Evolutionary conservation across 2,888 invertebrate species (phyloP).

Genomic region (Abrostola triplasia): DNA sequence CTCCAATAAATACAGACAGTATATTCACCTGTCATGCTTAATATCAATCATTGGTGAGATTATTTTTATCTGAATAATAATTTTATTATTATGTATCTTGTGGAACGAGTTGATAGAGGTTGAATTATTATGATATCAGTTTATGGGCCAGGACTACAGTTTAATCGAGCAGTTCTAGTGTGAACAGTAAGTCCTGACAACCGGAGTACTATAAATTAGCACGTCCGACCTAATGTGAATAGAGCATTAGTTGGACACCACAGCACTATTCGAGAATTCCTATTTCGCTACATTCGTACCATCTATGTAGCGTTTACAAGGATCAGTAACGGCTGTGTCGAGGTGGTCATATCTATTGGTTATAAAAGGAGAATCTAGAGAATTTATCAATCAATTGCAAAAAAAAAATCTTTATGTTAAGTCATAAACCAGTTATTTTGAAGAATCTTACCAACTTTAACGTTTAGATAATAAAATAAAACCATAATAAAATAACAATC

Average conservation of each 20-base stretch:
- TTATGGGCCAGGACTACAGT: neutral
- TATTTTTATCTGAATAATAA: too few species aligned
- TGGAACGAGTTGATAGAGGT: too few species aligned
- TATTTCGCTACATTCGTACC: neutral
- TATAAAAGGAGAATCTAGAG: too few species aligned
- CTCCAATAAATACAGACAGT: too few species aligned
- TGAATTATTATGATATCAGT: neutral
- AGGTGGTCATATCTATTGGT: too few species aligned
- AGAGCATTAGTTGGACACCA: neutral
- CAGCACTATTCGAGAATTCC: neutral
- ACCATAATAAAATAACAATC: neutral
- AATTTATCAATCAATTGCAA: neutral
- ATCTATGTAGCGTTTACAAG: neutral
- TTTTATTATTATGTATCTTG: too few species aligned
- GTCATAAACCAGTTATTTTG: neutral
- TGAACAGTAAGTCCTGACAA: neutral
- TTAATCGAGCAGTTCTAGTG: neutral
- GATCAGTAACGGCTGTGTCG: neutral
- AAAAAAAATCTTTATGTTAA: neutral
- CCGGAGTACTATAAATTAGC: neutral
- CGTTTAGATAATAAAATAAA: too few species aligned
- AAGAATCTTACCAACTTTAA: too few species aligned
- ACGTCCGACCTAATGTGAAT: constrained; percentile 5
- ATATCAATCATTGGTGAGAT: too few species aligned
- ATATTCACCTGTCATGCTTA: too few species aligned